Conservation (phyloP, 2,888 invertebrate genomes). For the Drosophila merina region DNA sequence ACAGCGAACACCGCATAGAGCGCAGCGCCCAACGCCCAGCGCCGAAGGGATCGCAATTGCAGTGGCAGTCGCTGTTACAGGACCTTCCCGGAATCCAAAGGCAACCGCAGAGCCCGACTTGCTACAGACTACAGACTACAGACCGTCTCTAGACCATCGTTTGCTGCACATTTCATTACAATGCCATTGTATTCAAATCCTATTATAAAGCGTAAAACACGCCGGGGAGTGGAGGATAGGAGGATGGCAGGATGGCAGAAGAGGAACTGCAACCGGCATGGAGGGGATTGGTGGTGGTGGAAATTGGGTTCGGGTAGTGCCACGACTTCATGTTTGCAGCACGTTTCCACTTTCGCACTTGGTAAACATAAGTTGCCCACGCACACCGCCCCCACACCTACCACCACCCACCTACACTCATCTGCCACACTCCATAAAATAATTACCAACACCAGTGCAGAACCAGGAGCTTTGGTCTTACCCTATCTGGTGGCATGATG, state of each 20-base stretch:
- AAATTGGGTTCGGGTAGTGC: conserved; percentile 11
- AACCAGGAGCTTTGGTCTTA: conserved; percentile 15
- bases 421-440: conserved; percentile 70
- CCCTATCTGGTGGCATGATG: conserved; percentile 21
- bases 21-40: conserved; percentile 10
- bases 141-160: conserved; percentile 62
- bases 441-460: conserved; percentile 70
- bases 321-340: conserved; percentile 75
- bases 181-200: conserved; percentile 78
- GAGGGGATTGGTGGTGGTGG: neutral
- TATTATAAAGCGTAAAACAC: conserved; percentile 73
- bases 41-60: conserved; percentile 20
- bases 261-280: neutral
- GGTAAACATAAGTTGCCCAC: conserved; percentile 77
- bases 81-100: conserved; percentile 31
- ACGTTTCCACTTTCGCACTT: conserved; percentile 79
- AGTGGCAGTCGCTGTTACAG: conserved; percentile 9
- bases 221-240: conserved; percentile 30
- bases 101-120: conserved; percentile 70
- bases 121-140: conserved; percentile 28
- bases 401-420: conserved; percentile 8
- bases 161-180: conserved; percentile 78
- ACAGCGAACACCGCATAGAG: conserved; percentile 10
- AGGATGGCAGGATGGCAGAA: neutral
- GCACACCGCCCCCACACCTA: conserved; percentile 39